Evolutionary conservation across 2,797 vertebrate genomes (phyloP).

Genomic region (Manis pentadactyla): DNA sequence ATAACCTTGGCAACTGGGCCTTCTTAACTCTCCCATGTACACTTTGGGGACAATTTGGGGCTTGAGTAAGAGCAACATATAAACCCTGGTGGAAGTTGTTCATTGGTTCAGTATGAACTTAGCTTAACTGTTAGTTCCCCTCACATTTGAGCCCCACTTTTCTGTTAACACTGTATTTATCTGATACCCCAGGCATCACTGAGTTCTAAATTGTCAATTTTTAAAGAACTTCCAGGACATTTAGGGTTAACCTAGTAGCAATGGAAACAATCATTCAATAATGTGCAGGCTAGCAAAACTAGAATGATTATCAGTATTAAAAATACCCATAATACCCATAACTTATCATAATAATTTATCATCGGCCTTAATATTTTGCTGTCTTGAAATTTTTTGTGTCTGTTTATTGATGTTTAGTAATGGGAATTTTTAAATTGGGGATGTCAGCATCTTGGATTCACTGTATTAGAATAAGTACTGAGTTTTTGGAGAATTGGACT

Average conservation of each 20-base stretch:
- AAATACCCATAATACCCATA: neutral
- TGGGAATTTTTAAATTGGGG: neutral
- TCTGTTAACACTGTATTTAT: neutral
- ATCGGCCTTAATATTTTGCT: neutral
- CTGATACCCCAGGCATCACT: neutral
- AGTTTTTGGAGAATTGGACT: neutral
- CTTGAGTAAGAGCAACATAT: neutral
- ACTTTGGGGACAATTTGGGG: neutral
- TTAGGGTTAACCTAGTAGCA: neutral
- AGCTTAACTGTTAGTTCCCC: neutral
- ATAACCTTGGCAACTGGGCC: neutral
- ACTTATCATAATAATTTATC: neutral
- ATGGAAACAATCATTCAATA: neutral
- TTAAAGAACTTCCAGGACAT: neutral
- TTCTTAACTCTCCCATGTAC: neutral
- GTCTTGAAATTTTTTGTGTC: neutral
- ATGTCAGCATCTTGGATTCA: neutral
- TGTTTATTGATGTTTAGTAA: neutral
- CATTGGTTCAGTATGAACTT: neutral
- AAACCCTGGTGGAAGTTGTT: neutral
- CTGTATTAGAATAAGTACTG: neutral
- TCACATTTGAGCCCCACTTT: neutral
- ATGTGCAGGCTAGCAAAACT: neutral
- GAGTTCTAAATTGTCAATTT: neutral
- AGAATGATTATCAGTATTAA: neutral